Percentiles rank a stretch among this genome's conserved stretches.
phyloP scores from a whole-genome alignment of 2,888 invertebrate genomes.

The Oxystoma pomonae region DNA sequence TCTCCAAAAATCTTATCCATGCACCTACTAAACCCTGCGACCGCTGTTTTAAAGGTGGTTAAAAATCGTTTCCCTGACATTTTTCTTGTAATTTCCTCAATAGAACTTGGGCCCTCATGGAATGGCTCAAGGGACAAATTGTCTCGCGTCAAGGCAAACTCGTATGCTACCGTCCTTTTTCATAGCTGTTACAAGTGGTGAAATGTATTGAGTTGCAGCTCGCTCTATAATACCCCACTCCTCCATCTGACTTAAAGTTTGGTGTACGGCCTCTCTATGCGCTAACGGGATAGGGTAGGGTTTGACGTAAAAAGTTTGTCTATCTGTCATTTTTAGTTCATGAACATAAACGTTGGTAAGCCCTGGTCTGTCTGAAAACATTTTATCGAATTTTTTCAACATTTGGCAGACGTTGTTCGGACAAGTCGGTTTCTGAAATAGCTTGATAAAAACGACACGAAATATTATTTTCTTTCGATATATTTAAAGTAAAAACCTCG shows the following conservation, averaged over 20 bases:
- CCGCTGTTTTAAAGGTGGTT: constrained; percentile 18
- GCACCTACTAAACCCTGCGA: constrained; percentile 20
- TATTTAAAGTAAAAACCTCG: neutral
- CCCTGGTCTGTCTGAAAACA: constrained; percentile 13
- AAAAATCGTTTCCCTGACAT: constrained; percentile 22
- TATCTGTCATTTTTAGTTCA: constrained; percentile 5
- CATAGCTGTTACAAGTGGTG: constrained; percentile 9
- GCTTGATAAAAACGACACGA: neutral
- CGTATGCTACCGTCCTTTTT: constrained; percentile 13
- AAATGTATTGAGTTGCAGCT: constrained; percentile 5
- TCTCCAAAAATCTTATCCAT: constrained; percentile 21
- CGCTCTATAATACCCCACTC: constrained; percentile 10
- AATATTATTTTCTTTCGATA: neutral
- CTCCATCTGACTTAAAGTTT: constrained; percentile 10
- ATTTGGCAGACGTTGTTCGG: neutral
- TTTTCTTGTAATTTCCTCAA: constrained; percentile 24
- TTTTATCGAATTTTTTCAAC: neutral
- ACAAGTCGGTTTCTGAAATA: neutral
- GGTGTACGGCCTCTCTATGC: neutral
- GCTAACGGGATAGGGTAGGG: neutral
- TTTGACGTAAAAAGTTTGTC: constrained; percentile 4
- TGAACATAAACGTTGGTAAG: neutral
- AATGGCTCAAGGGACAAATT: constrained; percentile 17
- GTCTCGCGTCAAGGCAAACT: constrained; percentile 13
- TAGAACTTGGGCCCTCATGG: constrained; percentile 14